Percentiles rank a stretch among this genome's conserved stretches.
phyloP scores from a whole-genome alignment of 2,888 invertebrate species.

The Anthophora plumipes region DNA sequence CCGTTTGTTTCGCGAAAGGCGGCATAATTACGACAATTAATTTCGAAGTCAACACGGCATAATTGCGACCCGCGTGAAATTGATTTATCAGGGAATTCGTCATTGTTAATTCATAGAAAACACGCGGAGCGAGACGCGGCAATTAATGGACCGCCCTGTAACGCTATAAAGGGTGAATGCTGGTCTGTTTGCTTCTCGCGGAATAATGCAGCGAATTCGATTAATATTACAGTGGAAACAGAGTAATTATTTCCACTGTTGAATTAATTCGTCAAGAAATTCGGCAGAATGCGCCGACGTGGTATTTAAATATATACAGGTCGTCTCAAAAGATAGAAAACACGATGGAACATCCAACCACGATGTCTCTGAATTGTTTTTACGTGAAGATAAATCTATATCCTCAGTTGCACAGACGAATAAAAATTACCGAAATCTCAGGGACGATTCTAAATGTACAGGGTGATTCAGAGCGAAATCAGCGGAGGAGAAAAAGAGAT shows the following conservation, averaged over 20 bases:
- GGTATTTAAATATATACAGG: neutral
- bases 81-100: conserved; percentile 13
- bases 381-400: neutral
- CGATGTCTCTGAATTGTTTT: too few relatives aligned
- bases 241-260: conserved; percentile 24
- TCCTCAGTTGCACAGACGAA: too few relatives aligned
- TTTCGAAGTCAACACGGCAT: conserved; percentile 3
- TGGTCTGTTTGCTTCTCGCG: conserved; percentile 1
- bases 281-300: neutral
- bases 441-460: neutral
- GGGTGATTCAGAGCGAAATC: neutral
- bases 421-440: too few relatives aligned
- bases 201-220: conserved; percentile 16
- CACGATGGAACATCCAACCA: too few relatives aligned
- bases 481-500: neutral
- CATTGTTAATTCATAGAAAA: conserved; percentile 36
- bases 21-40: conserved; percentile 9
- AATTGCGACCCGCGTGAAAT: conserved; percentile 12
- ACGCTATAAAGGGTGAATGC: neutral
- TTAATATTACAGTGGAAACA: conserved; percentile 5
- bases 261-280: conserved; percentile 16
- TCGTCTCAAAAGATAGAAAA: neutral
- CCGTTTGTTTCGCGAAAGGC: neutral
- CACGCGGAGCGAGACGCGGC: neutral
- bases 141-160: conserved; percentile 19